Percentiles rank a stretch among this genome's conserved stretches.
Evolutionary conservation across 2,113 vertebrate genomes (phyloP).

Genomic region (Gobiocypris rarus): DNA sequence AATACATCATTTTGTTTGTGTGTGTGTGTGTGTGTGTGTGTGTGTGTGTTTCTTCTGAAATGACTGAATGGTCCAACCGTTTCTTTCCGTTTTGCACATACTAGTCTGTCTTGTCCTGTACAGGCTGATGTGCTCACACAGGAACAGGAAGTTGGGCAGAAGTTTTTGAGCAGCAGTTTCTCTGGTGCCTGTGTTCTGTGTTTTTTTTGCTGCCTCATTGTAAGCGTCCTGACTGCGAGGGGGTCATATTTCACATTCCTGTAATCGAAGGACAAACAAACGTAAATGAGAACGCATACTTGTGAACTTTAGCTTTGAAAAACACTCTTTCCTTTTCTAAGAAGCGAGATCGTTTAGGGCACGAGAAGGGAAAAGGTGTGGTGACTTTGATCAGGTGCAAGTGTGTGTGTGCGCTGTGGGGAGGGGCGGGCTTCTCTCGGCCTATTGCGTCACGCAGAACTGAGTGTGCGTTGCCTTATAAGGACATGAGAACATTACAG

Average conservation of each 20-base stretch:
- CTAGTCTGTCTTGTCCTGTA: neutral
- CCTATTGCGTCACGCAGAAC: slow-evolving; percentile 32
- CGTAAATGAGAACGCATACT: slow-evolving; percentile 6
- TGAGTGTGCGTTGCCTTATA: slow-evolving; percentile 51
- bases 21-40: neutral
- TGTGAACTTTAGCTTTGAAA: neutral
- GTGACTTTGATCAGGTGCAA: slow-evolving; percentile 33
- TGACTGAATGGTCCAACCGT: neutral
- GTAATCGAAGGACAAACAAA: slow-evolving; percentile 30
- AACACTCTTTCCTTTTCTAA: neutral
- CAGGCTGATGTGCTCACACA: neutral
- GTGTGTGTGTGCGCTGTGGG: slow-evolving; percentile 30
- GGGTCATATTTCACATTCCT: slow-evolving; percentile 39
- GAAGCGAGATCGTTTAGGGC: neutral
- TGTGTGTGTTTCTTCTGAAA: neutral
- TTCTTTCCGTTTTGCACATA: neutral
- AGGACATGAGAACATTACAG: slow-evolving; percentile 51
- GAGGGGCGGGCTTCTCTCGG: neutral
- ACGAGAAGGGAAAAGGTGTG: slow-evolving; percentile 46
- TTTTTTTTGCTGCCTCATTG: slow-evolving; percentile 27
- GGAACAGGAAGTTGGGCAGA: slow-evolving; percentile 20
- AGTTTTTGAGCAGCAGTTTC: slow-evolving; percentile 13
- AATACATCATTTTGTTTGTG: no score
- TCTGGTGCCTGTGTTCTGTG: neutral
- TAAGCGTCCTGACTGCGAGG: neutral